Conservation (phyloP, 1,140 invertebrate species). For the Bactericera cockerelli region DNA sequence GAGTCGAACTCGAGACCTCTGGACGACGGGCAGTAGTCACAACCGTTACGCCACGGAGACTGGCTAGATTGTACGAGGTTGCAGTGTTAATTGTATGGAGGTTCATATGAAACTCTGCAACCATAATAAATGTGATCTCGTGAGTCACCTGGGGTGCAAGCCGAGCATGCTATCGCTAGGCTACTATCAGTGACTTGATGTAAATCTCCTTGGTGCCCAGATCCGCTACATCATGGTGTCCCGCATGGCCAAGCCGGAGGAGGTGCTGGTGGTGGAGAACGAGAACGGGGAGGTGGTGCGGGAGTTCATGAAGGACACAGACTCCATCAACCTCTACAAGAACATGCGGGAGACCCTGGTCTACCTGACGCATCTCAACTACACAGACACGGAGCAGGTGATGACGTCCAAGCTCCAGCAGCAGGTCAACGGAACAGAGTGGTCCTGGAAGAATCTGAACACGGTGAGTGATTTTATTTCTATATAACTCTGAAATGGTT, state of each 20-base stretch:
- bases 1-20: no score
- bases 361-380: constrained; percentile 97
- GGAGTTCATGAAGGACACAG: constrained; percentile 99
- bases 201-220: no score
- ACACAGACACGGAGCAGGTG: constrained; percentile 90
- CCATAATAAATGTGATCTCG: no score
- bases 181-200: no score
- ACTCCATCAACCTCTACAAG: constrained; percentile 98
- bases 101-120: no score
- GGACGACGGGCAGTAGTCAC: no score
- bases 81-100: no score
- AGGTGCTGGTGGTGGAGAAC: constrained; percentile 99
- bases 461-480: constrained; percentile 48
- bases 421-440: constrained; percentile 97
- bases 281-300: constrained; percentile 99
- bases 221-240: constrained; percentile 98
- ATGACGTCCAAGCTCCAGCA: constrained; percentile 99
- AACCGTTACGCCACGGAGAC: no score
- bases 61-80: no score
- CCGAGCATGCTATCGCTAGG: no score
- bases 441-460: constrained; percentile 99
- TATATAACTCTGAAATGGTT: no score
- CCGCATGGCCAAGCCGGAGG: constrained; percentile 99
- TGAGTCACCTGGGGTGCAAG: no score
- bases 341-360: constrained; percentile 99